Evolutionary conservation across 2,797 vertebrate species (phyloP), one percentile per base, ranked within the genome.

Genomic region (Acomys russatus): DNA sequence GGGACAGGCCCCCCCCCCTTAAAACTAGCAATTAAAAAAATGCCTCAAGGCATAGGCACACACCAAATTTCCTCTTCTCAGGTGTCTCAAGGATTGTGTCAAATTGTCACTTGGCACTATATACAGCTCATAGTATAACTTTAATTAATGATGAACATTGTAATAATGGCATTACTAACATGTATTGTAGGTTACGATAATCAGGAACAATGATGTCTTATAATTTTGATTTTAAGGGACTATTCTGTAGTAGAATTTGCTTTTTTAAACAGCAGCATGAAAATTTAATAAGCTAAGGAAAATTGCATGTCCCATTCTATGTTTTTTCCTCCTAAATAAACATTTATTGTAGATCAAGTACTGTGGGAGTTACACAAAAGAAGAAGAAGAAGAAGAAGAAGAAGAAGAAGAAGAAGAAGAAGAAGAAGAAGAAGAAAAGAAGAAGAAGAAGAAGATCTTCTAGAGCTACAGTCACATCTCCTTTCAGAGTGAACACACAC

Each of bases 271-370:
- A 74, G 44, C 23, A 92, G 38, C 30, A 18, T 86, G 49, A 6
- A 96, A 93, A 92, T 92, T 78, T 64, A 84, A 92, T 77, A 76
- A 92, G n/a, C 22, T 54, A 79, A 96, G 90, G 68, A 89, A 12
- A 20, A 33, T 92, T 64, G n/a, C 5, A n/a, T 66, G 25, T 91
- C 28, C 23, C 33, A 86, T 66, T 93, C 23, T 90, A 25, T 64
- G 10, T 79, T 84, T 91, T n/a, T 5, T 9, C 23, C 9, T 71
- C n/a, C 91, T 23, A 94, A 92, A 78, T 82, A 38, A 56, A 88
- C 35, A 71, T 74, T 68, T 89, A 63, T 54, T 95, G 51, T 20
- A 79, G 28, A 28, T 86, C 23, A 77, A 93, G 54, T 49, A 66
- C 51, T 79, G 35, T 74, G 38, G 33, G 61, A 95, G 35, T 91